phyloP scores from a whole-genome alignment of 1,140 invertebrate genomes.

The Drosophila saltans region DNA sequence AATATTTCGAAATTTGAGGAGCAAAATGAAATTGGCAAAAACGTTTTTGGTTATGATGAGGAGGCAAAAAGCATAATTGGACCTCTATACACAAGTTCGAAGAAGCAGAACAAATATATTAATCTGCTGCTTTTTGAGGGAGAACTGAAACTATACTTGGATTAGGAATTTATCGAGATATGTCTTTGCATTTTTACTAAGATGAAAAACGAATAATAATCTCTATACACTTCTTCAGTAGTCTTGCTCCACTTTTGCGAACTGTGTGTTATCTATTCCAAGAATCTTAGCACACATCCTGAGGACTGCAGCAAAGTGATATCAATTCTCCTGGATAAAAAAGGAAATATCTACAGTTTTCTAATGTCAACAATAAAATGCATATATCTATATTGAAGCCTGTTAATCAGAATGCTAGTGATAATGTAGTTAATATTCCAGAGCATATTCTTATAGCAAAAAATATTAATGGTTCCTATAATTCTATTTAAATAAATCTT shows the following conservation, averaged over 20 bases:
- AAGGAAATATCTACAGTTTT: background rate
- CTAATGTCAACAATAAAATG: background rate
- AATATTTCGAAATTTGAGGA: constrained; percentile 1
- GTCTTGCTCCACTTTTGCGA: background rate
- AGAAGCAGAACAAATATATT: background rate
- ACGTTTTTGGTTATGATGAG: background rate
- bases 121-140: background rate
- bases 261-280: no score
- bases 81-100: background rate
- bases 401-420: no score
- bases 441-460: no score
- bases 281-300: background rate
- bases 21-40: background rate
- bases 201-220: background rate
- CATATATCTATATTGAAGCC: background rate
- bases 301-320: background rate
- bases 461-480: background rate
- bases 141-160: background rate
- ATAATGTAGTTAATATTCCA: no score
- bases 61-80: background rate
- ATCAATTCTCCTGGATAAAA: background rate
- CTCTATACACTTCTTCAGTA: background rate
- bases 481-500: background rate
- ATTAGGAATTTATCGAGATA: constrained; percentile 6
- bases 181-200: background rate